Conservation (phyloP, 2,888 invertebrate genomes). For the Erpobdella octoculata region DNA sequence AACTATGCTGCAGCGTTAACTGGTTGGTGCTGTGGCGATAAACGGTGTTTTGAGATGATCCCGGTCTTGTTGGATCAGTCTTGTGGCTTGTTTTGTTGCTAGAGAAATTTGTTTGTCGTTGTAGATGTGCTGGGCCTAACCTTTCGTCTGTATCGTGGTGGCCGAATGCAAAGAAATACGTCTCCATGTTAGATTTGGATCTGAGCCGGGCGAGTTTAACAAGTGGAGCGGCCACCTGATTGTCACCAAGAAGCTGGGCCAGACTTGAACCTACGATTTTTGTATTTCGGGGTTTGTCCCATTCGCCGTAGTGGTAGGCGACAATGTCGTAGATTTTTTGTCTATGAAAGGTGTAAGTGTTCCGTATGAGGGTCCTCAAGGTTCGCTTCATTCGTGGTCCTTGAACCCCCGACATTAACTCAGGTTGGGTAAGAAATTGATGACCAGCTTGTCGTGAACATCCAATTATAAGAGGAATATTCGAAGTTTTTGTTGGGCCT, state of each 20-base stretch:
- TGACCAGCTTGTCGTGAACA: conserved; percentile 61
- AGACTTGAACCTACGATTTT: conserved; percentile 77
- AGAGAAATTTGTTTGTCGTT: not conserved
- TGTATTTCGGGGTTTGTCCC: conserved; percentile 57
- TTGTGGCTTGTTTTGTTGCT: not conserved
- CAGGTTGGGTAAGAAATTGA: conserved; percentile 72
- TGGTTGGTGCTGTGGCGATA: not conserved
- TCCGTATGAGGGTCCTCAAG: conserved; percentile 73
- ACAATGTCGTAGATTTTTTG: conserved; percentile 86
- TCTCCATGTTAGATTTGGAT: not conserved
- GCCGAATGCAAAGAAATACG: conserved; percentile 13
- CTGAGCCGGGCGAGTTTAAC: conserved; percentile 54
- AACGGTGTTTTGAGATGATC: no score
- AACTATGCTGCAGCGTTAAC: not conserved
- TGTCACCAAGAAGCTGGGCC: conserved; percentile 60
- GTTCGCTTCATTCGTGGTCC: conserved; percentile 57
- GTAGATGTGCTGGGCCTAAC: not conserved
- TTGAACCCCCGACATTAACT: conserved; percentile 71
- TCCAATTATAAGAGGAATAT: conserved; percentile 44
- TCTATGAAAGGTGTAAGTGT: conserved; percentile 87
- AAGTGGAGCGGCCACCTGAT: conserved; percentile 71
- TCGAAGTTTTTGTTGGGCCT: not conserved
- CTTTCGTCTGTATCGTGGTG: not conserved
- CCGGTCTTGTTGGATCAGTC: no score
- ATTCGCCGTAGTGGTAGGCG: conserved; percentile 69